Evolutionary conservation across 2,888 invertebrate species (phyloP), one percentile per base, ranked within the genome.

Genomic region (Chymomyza caudatula): DNA sequence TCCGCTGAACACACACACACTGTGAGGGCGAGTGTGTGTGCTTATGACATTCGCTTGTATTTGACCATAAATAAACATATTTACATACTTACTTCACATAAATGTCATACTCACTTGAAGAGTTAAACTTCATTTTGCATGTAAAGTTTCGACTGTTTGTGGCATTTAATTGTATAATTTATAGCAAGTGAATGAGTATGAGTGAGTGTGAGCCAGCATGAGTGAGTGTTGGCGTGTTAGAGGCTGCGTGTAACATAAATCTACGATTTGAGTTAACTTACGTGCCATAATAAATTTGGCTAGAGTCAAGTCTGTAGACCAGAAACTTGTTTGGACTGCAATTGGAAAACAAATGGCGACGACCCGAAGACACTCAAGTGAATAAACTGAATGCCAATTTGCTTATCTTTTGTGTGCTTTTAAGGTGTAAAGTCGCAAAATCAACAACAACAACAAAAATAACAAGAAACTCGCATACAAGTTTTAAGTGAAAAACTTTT

Each of bases 341-440:
- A 49, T 65, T 57, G 61, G 44, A 29, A 60, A 47, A 23, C 54
- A 60, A 67, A 51, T 69, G 58, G 60, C 25, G 43, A 17, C 44
- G 47, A 15, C 17, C 43, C n/a, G 49, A 43, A 8, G 37, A 63
- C 29, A 60, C 53, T 55, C 54, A 58, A 68, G 54, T 68, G 66
- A 63, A 66, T 68, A 74, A 65, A 65, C 47, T 64, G 56, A 60
- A 63, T 55, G 60, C 56, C 25, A 53, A 11, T 61, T 69, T 29
- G 20, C 43, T 15, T 52, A 6, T 23, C 23, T 17, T 52, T 8
- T 43, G 29, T 69, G 52, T 60, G 42, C 13, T 44, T 6, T 19
- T 19, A 44, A n/a, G n/a, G 11, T 37, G 37, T 11, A 37, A 37
- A 6, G 4, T 4, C 5, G 37, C 4, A 37, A 37, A 37, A n/a